Conservation (phyloP, 2,113 vertebrate genomes). For the Scomber colias region DNA sequence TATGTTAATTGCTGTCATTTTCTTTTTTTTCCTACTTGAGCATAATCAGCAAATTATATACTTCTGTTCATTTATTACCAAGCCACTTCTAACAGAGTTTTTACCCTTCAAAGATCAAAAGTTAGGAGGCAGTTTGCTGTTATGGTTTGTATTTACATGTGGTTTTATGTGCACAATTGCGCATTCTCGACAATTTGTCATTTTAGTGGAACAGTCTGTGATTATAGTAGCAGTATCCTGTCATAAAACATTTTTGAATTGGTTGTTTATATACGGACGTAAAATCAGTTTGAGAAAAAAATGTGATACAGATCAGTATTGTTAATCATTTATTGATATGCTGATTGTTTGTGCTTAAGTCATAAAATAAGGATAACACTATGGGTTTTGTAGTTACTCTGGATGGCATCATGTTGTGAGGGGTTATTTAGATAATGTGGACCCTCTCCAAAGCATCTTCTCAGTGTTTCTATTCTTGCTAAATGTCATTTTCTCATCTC, state of each 20-base stretch:
- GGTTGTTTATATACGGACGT: not conserved
- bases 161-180: constrained; percentile 27
- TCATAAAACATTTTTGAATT: constrained; percentile 15
- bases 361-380: too few species aligned
- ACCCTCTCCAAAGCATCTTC: not conserved
- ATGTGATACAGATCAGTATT: not conserved
- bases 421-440: not conserved
- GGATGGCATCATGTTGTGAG: not conserved
- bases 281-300: not conserved
- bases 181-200: constrained; percentile 16
- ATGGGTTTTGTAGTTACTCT: not conserved
- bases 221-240: not conserved
- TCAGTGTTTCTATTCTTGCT: not conserved
- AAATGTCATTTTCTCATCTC: constrained; percentile 8
- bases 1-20: constrained; percentile 88
- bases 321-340: not conserved
- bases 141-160: constrained; percentile 34
- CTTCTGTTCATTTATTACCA: constrained; percentile 80
- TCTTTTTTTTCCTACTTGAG: constrained; percentile 84
- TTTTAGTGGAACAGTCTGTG: constrained; percentile 28
- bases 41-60: constrained; percentile 86
- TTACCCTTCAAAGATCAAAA: constrained; percentile 80
- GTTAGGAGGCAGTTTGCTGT: constrained; percentile 63
- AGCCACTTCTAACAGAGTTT: constrained; percentile 75
- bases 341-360: too few species aligned